Evolutionary conservation across 2,888 invertebrate genomes (phyloP).

Genomic region (Philhelius pedissequus): DNA sequence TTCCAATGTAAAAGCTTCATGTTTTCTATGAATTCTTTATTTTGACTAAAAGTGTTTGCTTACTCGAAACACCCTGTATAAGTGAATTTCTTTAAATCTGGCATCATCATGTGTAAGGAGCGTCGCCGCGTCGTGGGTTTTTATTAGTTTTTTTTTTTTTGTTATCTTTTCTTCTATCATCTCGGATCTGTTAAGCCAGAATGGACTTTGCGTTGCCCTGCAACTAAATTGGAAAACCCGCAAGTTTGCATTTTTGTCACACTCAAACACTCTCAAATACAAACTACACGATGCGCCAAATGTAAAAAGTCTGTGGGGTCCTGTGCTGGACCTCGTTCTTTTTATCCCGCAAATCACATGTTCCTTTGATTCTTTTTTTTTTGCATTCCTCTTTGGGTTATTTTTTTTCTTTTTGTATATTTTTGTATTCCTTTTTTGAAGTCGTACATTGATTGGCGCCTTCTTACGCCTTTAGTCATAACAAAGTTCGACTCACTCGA

Average conservation of each 20-base stretch:
- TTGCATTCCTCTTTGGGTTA: conserved; percentile 27
- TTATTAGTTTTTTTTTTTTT: background rate
- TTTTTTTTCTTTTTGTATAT: background rate
- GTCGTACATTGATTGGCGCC: conserved; percentile 43
- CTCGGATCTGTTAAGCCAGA: conserved; percentile 19
- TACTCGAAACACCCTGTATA: background rate
- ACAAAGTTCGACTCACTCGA: conserved; percentile 40
- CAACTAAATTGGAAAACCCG: background rate
- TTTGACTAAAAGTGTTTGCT: background rate
- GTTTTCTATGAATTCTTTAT: background rate
- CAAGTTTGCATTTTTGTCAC: background rate
- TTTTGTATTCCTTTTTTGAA: conserved; percentile 6
- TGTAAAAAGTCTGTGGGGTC: conserved; percentile 57
- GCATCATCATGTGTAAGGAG: background rate
- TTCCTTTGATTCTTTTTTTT: conserved; percentile 2
- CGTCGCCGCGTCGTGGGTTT: background rate
- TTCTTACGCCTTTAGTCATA: conserved; percentile 62
- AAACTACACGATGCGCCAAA: conserved; percentile 18
- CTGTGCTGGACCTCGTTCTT: conserved; percentile 2
- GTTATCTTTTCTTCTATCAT: background rate
- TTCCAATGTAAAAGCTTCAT: too few species aligned
- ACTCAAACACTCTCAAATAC: background rate
- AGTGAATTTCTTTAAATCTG: background rate
- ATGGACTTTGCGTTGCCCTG: background rate
- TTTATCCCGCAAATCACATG: conserved; percentile 45